These are phyloP conservation scores for Oenanthe oenanthe DNA, from an alignment of 2,113 vertebrate species.

Conservation along the genomic window DNA sequence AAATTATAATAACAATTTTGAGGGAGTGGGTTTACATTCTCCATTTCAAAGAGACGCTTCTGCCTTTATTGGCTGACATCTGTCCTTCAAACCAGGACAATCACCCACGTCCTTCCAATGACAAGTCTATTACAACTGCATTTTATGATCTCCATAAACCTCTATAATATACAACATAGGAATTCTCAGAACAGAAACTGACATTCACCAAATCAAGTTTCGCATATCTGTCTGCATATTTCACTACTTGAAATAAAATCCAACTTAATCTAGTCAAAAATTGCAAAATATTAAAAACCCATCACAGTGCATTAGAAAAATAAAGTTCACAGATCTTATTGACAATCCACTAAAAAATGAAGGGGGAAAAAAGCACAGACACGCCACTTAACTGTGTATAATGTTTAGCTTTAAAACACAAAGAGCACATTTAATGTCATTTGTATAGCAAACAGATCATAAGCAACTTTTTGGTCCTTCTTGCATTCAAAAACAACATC, in stretches of 20 bases:
- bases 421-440: background rate
- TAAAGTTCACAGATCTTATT: background rate
- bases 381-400: background rate
- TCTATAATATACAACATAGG: background rate
- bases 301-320: background rate
- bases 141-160: background rate
- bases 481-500: background rate
- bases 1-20: too few species aligned
- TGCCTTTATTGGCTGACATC: too few species aligned
- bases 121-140: background rate
- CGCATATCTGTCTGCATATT: background rate
- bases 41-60: too few species aligned
- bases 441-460: background rate
- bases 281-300: background rate
- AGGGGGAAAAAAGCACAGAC: background rate
- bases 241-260: background rate
- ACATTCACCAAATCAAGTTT: background rate
- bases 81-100: too few species aligned
- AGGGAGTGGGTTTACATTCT: too few species aligned
- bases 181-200: background rate
- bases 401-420: background rate
- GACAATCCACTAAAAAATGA: background rate
- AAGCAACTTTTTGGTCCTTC: background rate
- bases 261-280: background rate
- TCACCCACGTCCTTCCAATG: background rate